Evolutionary conservation across 2,888 invertebrate species (phyloP), one percentile per base, ranked within the genome.

Genomic region (Lomographa bimaculata): DNA sequence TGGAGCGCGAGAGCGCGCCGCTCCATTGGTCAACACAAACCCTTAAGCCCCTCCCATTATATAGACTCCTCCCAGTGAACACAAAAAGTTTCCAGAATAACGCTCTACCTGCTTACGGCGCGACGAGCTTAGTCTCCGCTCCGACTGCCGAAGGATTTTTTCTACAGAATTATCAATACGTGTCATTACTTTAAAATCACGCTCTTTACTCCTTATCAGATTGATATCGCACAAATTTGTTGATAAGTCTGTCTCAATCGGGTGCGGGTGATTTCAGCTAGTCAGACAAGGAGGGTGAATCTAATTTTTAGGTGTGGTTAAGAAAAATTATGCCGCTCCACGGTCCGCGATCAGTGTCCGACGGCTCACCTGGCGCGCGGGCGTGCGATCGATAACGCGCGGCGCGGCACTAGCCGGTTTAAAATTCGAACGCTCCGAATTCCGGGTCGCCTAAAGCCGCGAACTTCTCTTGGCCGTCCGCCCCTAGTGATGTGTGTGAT

Each of bases 31-130:
- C 54, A 47, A 16, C 42, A 23, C 21, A 33, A 41, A 32, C 63
- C 60, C 79, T 70, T 66, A 69, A 61, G 71, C 81, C 75, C 89
- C 90, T 77, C 90, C 91, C 86, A 78, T 70, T 70, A 60, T 65
- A 65, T 68, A 71, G 30, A 79, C 90, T 78, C 86, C 87, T 83
- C 90, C 89, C 81, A 77, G 72, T 64, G 66, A 65, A 63, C 69
- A 74, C 73, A 78, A 70, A 76, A 74, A 73, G 60, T 68, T 61
- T 62, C 68, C 73, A 75, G 67, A 71, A 62, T 58, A 54, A 48
- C 56, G 63, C 61, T 64, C 57, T 64, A 71, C 71, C 74, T 69
- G 76, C 67, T 64, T 65, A 65, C 63, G 71, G 72, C 64, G 71
- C 60, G 69, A 64, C 75, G 64, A 68, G 65, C 60, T 62, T 64